Evolutionary conservation across 2,888 invertebrate species (phyloP).

Genomic region (Sclerodermus sp.): DNA sequence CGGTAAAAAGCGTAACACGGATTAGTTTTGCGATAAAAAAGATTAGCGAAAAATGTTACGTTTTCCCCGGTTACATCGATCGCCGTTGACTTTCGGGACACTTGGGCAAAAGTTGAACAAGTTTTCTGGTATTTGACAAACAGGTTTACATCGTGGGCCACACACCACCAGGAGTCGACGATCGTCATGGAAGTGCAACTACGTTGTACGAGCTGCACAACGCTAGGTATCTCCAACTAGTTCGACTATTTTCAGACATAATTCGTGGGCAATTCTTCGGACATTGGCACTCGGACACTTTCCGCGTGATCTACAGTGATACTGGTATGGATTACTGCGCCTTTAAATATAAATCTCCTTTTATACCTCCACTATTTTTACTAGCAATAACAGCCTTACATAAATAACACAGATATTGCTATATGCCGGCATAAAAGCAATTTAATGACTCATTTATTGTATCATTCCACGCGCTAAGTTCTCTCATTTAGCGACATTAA

Average conservation of each 20-base stretch:
- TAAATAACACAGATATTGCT: too few relatives aligned
- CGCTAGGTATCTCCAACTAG: slow-evolving; percentile 71
- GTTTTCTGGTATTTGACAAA: slow-evolving; percentile 1
- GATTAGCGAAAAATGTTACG: too few relatives aligned
- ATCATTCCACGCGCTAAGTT: not conserved
- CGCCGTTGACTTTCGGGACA: too few relatives aligned
- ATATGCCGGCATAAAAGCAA: not conserved
- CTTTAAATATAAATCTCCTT: too few relatives aligned
- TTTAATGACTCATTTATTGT: not conserved
- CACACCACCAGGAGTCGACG: slow-evolving; percentile 86
- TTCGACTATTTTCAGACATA: slow-evolving; percentile 76
- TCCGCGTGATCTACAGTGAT: slow-evolving; percentile 80
- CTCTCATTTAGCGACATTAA: too few relatives aligned
- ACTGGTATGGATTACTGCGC: slow-evolving; percentile 66
- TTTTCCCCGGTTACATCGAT: too few relatives aligned
- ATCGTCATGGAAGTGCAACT: slow-evolving; percentile 71
- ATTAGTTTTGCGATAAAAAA: too few relatives aligned
- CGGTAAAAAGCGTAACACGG: too few relatives aligned
- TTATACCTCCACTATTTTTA: too few relatives aligned
- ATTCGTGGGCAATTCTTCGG: slow-evolving; percentile 93
- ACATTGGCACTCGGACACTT: slow-evolving; percentile 89
- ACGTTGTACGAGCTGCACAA: slow-evolving; percentile 76
- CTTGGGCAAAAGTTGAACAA: too few relatives aligned
- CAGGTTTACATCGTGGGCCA: slow-evolving; percentile 91
- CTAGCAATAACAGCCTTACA: too few relatives aligned